Conservation (phyloP, 2,888 invertebrate species). For the Lasioglossum oenotherae region DNA sequence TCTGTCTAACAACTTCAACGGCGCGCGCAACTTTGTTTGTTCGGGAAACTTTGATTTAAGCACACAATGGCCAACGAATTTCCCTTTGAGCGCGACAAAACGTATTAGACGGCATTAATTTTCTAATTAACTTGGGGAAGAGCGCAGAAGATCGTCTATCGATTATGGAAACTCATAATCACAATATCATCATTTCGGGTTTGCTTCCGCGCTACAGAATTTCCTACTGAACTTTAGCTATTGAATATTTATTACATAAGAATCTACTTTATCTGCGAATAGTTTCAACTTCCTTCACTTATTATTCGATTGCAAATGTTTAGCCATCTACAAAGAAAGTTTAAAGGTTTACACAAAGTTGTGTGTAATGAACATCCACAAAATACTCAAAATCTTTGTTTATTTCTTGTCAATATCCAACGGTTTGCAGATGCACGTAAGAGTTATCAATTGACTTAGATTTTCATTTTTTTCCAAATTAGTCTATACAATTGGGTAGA, state of each 20-base stretch:
- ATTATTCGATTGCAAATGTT: neutral
- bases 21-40: constrained; percentile 47
- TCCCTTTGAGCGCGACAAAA: constrained; percentile 33
- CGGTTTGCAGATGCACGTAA: no score
- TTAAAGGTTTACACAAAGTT: no score
- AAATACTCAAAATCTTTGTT: no score
- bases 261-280: neutral
- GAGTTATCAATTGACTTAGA: no score
- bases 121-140: neutral
- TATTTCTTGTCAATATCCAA: no score
- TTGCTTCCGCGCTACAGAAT: neutral
- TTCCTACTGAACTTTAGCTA: neutral
- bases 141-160: neutral
- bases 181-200: neutral
- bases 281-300: neutral
- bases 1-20: constrained; percentile 31
- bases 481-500: no score
- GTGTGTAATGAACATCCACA: no score
- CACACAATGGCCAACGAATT: constrained; percentile 40
- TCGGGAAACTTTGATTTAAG: constrained; percentile 52
- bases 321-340: neutral
- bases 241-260: neutral
- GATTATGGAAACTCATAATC: constrained; percentile 9
- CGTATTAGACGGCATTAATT: constrained; percentile 22
- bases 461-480: neutral